Evolutionary conservation across 2,113 vertebrate species (phyloP).

Genomic region (Henicopernis longicauda): DNA sequence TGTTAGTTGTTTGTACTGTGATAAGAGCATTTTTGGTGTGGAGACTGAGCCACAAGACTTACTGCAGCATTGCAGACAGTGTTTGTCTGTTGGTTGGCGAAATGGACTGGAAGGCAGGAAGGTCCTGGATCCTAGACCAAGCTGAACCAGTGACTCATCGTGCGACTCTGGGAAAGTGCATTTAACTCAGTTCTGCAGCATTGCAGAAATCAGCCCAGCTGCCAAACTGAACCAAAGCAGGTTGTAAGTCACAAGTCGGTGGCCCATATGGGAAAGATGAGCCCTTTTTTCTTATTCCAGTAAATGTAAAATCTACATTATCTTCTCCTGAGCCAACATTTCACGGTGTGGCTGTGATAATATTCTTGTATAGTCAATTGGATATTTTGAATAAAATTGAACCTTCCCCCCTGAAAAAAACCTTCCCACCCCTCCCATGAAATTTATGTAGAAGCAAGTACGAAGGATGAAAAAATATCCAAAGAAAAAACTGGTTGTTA

Average conservation of each 20-base stretch:
- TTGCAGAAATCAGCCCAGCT: background rate
- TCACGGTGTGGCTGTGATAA: background rate
- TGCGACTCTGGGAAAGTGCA: background rate
- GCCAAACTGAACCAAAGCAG: background rate
- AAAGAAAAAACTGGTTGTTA: background rate
- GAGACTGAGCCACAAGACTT: background rate
- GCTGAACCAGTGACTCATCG: constrained; percentile 10
- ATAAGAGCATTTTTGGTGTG: constrained; percentile 68
- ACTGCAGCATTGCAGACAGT: background rate
- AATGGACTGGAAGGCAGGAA: constrained; percentile 17
- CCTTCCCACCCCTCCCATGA: background rate
- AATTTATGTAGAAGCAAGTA: background rate
- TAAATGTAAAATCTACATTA: background rate
- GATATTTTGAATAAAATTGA: background rate
- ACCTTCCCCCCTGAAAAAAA: background rate
- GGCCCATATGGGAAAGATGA: background rate
- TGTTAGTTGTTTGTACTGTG: constrained; percentile 64
- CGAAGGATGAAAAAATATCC: background rate
- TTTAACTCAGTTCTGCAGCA: background rate
- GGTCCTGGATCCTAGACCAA: constrained; percentile 1
- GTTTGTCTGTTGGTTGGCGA: constrained; percentile 12
- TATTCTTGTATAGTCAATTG: background rate
- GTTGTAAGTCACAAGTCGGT: background rate
- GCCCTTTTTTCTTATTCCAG: background rate
- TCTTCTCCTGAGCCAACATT: background rate